A percentile compares a stretch with the other conserved stretches of the same genome.
Conservation (phyloP, 2,797 vertebrate genomes). For the Ctenopoma kingsleyae region DNA sequence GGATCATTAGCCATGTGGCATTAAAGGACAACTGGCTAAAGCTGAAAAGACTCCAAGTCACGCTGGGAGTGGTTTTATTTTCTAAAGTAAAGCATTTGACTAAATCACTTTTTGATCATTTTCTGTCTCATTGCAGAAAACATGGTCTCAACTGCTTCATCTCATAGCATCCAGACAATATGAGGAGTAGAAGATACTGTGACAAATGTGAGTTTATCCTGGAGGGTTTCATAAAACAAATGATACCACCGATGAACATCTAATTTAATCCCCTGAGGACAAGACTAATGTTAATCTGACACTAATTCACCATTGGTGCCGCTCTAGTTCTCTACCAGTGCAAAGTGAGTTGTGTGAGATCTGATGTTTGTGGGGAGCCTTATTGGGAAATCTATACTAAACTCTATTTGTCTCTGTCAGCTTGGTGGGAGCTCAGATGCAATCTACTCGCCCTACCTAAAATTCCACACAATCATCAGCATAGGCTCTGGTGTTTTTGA, state of each 20-base stretch:
- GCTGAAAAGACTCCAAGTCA: constrained; percentile 14
- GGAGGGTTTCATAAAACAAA: constrained; percentile 49
- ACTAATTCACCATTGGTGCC: constrained; percentile 57
- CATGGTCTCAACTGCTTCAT: constrained; percentile 39
- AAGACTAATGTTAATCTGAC: constrained; percentile 61
- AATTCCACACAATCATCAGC: constrained; percentile 54
- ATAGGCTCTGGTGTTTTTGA: constrained; percentile 22
- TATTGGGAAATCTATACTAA: constrained; percentile 52
- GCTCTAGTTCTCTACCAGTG: constrained; percentile 34
- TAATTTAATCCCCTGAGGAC: constrained; percentile 46
- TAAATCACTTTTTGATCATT: constrained; percentile 18
- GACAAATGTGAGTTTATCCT: constrained; percentile 51
- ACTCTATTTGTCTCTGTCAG: constrained; percentile 56
- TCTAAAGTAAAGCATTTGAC: neutral
- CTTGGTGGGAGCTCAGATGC: constrained; percentile 26
- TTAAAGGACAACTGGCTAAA: constrained; percentile 27
- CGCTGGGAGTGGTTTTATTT: neutral
- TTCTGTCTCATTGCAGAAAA: constrained; percentile 29
- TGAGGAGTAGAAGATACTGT: constrained; percentile 38
- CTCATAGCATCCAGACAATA: constrained; percentile 16
- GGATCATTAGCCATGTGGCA: constrained; percentile 44
- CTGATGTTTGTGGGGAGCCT: constrained; percentile 24
- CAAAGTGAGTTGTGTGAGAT: constrained; percentile 51
- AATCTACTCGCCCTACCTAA: constrained; percentile 32
- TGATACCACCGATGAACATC: constrained; percentile 39